Evolutionary conservation across 2,797 vertebrate species (phyloP).

Genomic region (Sebastes ruberrimus): DNA sequence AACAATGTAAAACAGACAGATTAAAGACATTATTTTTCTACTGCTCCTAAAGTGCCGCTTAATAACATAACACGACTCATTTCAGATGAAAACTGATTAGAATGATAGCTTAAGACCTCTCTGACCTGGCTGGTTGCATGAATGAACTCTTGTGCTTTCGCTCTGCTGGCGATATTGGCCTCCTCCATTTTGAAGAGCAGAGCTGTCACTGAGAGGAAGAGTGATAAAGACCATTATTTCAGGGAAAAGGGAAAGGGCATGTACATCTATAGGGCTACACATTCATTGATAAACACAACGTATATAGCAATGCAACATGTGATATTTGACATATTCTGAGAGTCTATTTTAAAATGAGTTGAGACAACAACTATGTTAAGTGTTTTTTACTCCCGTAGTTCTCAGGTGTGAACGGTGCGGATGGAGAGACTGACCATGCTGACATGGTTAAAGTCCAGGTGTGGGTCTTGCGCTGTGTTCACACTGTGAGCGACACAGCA

Average conservation of each 20-base stretch:
- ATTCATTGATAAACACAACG: background rate
- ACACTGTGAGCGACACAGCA: too few species aligned
- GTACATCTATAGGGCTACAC: background rate
- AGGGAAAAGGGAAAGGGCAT: background rate
- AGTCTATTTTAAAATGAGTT: background rate
- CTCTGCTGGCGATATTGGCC: conserved; percentile 92
- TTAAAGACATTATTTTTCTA: background rate
- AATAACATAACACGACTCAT: background rate
- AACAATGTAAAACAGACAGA: background rate
- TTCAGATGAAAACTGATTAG: background rate
- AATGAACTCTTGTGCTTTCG: conserved; percentile 94
- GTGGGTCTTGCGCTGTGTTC: too few species aligned
- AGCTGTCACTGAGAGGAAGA: conserved; percentile 86
- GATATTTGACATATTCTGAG: background rate
- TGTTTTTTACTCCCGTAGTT: too few species aligned
- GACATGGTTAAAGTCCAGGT: too few species aligned
- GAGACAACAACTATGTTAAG: background rate
- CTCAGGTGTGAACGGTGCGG: too few species aligned
- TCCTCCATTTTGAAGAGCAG: conserved; percentile 97
- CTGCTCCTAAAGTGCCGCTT: background rate
- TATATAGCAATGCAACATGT: background rate
- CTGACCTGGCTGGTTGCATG: conserved; percentile 94
- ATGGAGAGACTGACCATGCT: too few species aligned
- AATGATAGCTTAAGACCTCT: background rate
- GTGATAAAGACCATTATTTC: background rate